Evolutionary conservation across 2,113 vertebrate genomes (phyloP), one percentile per base, ranked within the genome.

Genomic region (Sander vitreus): DNA sequence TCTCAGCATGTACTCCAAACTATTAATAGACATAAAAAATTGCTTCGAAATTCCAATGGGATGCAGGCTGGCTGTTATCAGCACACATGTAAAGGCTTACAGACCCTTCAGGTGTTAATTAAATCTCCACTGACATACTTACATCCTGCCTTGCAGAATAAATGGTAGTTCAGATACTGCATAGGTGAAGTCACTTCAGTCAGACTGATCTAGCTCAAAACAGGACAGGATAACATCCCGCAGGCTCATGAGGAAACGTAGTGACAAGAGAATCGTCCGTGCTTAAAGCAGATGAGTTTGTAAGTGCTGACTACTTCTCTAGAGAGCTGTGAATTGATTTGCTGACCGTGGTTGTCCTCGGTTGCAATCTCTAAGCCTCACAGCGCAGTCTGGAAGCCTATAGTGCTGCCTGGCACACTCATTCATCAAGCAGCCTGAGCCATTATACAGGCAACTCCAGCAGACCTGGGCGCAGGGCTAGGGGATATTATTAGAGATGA

Each of bases 351-450:
- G 88, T 85, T 82, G 80, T 91, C 91, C 87, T 90, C 84, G 43
- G 89, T 80, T 80, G 83, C 86, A 84, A 84, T 90, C 77, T 86
- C 71, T 72, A 81, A 90, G 78, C 69, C 84, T 83, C 30, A 65
- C 57, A 62, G 85, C 21, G 3, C 33, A 80, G 84, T 78, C 80
- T 82, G 78, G 86, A 81, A 74, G 62, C 64, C 51, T 48, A 74
- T 70, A 81, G 75, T 76, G 75, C 65, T 60, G 85, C 68, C 70
- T 80, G 76, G 82, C 80, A 83, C 75, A 84, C 60, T 89, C 89
- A 94, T 95, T 93, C 90, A 94, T 94, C 92, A 94, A 90, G 76
- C 84, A 91, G 83, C 81, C 85, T 80, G 77, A 87, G 86, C 85
- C 90, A 89, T 91, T 83, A 85, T 72, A 73, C 69, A 84, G 74